Conservation (phyloP, 2,113 vertebrate genomes). For the Chascanopsetta lugubris region DNA sequence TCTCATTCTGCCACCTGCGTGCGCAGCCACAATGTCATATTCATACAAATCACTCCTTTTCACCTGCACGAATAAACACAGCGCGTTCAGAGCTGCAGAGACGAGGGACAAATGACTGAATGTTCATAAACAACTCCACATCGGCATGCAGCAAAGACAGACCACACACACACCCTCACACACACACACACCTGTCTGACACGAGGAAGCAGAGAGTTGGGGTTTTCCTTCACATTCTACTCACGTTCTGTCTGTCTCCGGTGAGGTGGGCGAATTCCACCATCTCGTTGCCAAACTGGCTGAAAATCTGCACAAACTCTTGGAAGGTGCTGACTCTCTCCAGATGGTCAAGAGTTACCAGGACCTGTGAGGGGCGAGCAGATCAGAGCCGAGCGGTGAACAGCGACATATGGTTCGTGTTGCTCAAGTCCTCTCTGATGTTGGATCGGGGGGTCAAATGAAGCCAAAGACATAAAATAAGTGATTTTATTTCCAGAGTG, state of each 20-base stretch:
- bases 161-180: not conserved
- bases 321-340: conserved; percentile 97
- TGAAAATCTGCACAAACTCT: conserved; percentile 99
- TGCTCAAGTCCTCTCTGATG: not conserved
- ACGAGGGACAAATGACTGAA: conserved; percentile 1
- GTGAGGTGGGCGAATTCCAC: conserved; percentile 99
- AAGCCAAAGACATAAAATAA: not conserved
- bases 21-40: conserved; percentile 25
- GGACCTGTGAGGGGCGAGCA: conserved; percentile 82
- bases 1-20: conserved; percentile 28
- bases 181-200: not conserved
- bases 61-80: conserved; percentile 30
- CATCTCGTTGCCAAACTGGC: conserved; percentile 99
- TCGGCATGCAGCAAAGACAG: not conserved
- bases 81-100: conserved; percentile 1
- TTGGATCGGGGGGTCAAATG: not conserved
- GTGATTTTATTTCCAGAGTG: not conserved
- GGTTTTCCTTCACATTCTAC: conserved; percentile 61
- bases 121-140: conserved; percentile 4
- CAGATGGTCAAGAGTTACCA: conserved; percentile 94
- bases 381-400: conserved; percentile 23
- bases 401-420: conserved; percentile 15
- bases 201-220: not conserved
- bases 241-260: conserved; percentile 97
- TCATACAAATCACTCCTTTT: conserved; percentile 26